A percentile compares a stretch with the other conserved stretches of the same genome.
These are phyloP conservation scores for Pantherophis vulpinus DNA, from an alignment of 2,797 vertebrate genomes.

Conservation along the genomic window DNA sequence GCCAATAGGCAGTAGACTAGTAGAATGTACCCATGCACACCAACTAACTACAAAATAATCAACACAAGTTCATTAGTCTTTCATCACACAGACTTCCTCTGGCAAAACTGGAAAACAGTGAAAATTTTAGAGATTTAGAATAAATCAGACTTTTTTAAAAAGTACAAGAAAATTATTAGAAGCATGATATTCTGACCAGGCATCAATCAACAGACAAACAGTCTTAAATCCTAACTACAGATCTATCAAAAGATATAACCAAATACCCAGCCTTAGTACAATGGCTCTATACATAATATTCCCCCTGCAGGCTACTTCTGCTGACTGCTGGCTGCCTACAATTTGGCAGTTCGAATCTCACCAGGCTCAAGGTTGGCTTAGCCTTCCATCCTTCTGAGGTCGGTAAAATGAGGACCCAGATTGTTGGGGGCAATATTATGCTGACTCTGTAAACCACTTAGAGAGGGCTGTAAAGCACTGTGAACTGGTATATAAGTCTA, in stretches of 20 bases:
- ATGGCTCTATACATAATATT: background rate
- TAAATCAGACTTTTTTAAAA: background rate
- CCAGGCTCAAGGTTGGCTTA: too few relatives aligned
- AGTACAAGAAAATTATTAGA: background rate
- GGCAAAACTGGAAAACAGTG: background rate
- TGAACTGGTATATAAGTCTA: too few relatives aligned
- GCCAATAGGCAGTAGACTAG: background rate
- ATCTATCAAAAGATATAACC: background rate
- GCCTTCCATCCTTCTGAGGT: too few relatives aligned
- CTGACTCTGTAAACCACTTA: too few relatives aligned
- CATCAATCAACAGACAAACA: background rate
- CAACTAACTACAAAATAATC: background rate
- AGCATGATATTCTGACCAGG: background rate
- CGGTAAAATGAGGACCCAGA: too few relatives aligned
- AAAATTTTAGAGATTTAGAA: background rate
- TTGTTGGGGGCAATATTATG: too few relatives aligned
- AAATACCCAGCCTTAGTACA: background rate
- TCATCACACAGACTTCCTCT: background rate
- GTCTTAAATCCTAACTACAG: background rate
- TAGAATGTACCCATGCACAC: background rate
- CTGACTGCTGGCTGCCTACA: too few relatives aligned
- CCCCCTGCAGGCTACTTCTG: background rate
- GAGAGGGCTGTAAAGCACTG: too few relatives aligned
- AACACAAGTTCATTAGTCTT: background rate
- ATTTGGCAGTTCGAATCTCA: too few relatives aligned